Evolutionary conservation across 2,888 invertebrate species (phyloP).

Genomic region (Seira sanloemensis): DNA sequence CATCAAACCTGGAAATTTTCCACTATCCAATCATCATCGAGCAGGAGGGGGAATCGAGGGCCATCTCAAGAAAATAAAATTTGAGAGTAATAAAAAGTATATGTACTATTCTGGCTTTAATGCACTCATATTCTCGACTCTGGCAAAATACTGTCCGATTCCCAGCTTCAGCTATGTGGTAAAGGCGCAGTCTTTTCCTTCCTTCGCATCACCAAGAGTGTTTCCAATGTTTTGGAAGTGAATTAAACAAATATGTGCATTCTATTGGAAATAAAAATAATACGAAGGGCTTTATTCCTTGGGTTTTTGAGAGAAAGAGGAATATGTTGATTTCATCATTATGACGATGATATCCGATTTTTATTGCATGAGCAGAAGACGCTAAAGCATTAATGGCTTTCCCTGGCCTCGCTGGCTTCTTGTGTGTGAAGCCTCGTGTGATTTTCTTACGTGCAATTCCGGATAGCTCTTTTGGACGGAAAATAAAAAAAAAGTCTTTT

Average conservation of each 20-base stretch:
- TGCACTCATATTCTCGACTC: too few species aligned
- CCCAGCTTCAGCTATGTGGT: too few species aligned
- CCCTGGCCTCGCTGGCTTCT: neutral
- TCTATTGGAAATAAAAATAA: slow-evolving; percentile 15
- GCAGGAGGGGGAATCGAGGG: too few species aligned
- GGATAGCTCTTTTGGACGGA: neutral
- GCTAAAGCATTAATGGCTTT: slow-evolving; percentile 29
- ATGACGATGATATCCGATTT: slow-evolving; percentile 51
- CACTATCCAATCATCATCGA: neutral
- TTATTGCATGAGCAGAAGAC: slow-evolving; percentile 36
- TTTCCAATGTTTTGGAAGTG: neutral
- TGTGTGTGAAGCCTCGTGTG: neutral
- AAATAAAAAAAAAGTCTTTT: neutral
- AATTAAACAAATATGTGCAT: slow-evolving; percentile 58
- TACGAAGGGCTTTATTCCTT: neutral
- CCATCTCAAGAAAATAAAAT: neutral
- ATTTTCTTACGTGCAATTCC: neutral
- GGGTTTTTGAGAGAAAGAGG: neutral
- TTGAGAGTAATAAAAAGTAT: neutral
- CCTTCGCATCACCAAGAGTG: neutral
- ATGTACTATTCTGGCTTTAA: neutral
- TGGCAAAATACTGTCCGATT: too few species aligned
- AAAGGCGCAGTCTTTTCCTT: neutral
- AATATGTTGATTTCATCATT: slow-evolving; percentile 33
- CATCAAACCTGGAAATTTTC: neutral